These are phyloP conservation scores for Phasia obesa DNA, from an alignment of 2,888 invertebrate species.

Conservation along the genomic window DNA sequence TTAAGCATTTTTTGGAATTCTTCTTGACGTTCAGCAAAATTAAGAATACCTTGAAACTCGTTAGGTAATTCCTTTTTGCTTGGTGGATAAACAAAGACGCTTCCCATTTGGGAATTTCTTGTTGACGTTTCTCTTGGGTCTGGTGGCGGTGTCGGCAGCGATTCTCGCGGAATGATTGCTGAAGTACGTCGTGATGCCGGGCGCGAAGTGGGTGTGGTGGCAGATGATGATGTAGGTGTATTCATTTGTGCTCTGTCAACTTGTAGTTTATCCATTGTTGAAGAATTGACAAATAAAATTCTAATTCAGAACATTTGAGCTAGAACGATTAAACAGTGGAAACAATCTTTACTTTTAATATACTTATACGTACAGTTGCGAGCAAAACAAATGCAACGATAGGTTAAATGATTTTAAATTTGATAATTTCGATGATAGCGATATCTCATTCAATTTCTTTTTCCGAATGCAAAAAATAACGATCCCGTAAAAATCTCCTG, in stretches of 20 bases:
- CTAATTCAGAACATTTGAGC: constrained; percentile 30
- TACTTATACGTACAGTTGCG: too few species aligned
- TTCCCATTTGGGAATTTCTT: constrained; percentile 70
- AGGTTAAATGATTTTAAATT: too few species aligned
- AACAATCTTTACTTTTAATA: too few species aligned
- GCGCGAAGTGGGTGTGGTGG: constrained; percentile 61
- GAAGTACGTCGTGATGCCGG: constrained; percentile 71
- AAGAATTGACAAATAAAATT: background rate
- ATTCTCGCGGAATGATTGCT: constrained; percentile 72
- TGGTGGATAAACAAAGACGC: constrained; percentile 77
- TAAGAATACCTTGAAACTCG: constrained; percentile 75
- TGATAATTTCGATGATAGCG: too few species aligned
- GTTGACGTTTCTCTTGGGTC: constrained; percentile 73
- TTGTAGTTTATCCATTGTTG: constrained; percentile 62
- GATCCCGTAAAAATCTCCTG: too few species aligned
- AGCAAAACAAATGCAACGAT: too few species aligned
- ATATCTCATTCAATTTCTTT: too few species aligned
- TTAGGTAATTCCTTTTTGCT: constrained; percentile 73
- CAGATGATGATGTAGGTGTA: constrained; percentile 67
- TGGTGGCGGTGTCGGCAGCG: constrained; percentile 78
- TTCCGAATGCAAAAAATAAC: too few species aligned
- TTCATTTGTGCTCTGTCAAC: constrained; percentile 55
- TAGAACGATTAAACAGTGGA: background rate
- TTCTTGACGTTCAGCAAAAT: constrained; percentile 76
- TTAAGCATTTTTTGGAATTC: constrained; percentile 76